These are phyloP conservation scores for Onthophagus sagittarius DNA, from an alignment of 2,888 invertebrate genomes.

Conservation along the genomic window DNA sequence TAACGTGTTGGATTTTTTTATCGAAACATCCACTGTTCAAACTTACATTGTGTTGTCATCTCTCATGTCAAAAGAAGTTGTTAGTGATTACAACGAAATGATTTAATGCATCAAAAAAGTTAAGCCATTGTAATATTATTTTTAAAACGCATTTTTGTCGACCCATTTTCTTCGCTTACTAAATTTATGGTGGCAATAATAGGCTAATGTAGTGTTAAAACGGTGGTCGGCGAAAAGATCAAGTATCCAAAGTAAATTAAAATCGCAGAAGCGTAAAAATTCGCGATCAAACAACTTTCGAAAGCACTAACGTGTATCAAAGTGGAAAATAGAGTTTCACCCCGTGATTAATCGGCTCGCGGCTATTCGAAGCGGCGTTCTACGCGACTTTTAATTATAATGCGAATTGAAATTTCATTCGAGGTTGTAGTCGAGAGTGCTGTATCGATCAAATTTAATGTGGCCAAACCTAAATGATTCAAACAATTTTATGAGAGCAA, in stretches of 20 bases:
- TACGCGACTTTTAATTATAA: background rate
- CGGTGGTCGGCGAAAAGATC: background rate
- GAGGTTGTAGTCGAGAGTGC: background rate
- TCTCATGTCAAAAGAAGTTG: background rate
- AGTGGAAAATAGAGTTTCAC: background rate
- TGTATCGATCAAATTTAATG: background rate
- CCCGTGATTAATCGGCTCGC: background rate
- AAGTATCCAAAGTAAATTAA: slow-evolving; percentile 11
- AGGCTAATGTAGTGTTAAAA: background rate
- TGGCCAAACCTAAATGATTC: background rate
- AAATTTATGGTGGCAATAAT: background rate
- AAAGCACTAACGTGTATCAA: background rate
- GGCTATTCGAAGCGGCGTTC: background rate
- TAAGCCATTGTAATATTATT: too few species aligned
- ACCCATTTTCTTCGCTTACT: background rate
- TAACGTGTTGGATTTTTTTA: background rate
- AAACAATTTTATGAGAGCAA: background rate
- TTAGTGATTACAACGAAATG: background rate
- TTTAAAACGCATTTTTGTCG: too few species aligned
- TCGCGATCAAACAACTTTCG: slow-evolving; percentile 5
- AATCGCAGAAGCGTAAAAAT: background rate
- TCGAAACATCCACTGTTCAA: background rate
- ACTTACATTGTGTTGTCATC: background rate
- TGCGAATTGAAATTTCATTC: background rate
- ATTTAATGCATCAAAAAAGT: background rate